Evolutionary conservation across 2,797 vertebrate genomes (phyloP).

Genomic region (Pipistrellus pygmaeus): DNA sequence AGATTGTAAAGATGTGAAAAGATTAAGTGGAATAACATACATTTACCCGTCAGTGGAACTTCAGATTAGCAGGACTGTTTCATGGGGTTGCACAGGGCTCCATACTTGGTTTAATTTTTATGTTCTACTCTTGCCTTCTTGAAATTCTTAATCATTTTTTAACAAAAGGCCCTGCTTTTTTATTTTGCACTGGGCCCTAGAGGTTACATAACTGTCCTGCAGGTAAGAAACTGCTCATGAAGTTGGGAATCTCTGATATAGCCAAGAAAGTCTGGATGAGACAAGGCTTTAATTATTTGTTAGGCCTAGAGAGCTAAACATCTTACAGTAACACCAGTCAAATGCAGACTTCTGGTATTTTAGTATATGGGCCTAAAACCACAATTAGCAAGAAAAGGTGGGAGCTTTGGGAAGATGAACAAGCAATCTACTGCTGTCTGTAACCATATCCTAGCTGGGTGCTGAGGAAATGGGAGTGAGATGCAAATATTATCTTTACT

Average conservation of each 20-base stretch:
- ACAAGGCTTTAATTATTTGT: not conserved
- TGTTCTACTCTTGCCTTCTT: not conserved
- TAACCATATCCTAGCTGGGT: not conserved
- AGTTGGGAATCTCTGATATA: constrained; percentile 8
- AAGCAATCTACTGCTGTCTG: not conserved
- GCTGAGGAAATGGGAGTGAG: not conserved
- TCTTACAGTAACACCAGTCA: not conserved
- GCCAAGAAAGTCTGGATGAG: not conserved
- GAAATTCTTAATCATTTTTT: not conserved
- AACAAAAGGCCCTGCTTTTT: not conserved
- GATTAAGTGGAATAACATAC: not conserved
- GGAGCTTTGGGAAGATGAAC: not conserved
- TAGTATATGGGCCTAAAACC: not conserved
- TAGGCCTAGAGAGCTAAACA: not conserved
- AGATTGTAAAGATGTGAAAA: not conserved
- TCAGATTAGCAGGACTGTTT: not conserved
- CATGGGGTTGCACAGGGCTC: not conserved
- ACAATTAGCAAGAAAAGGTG: not conserved
- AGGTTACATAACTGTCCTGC: not conserved
- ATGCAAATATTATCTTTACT: not conserved
- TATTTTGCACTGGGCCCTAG: not conserved
- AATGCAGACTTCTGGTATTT: not conserved
- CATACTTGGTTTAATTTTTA: not conserved
- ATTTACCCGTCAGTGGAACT: not conserved
- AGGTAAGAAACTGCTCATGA: not conserved